Evolutionary conservation across 2,113 vertebrate species (phyloP), one percentile per base, ranked within the genome.

Genomic region (Calidris pygmaea): DNA sequence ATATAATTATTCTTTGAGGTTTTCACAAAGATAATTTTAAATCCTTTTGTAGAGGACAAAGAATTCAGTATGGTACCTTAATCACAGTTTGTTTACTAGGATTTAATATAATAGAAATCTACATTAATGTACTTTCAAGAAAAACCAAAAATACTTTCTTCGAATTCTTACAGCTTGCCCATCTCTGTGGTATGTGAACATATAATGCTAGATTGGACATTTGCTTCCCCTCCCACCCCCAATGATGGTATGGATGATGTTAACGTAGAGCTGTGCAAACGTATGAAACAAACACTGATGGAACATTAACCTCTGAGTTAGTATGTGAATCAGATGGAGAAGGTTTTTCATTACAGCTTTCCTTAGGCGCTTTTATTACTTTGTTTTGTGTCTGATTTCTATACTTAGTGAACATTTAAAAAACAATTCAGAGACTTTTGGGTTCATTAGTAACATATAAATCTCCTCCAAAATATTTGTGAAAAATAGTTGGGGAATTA

Each of bases 191-290:
- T 34, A 45, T 13, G 11, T 41, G 22, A 60, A 45, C 39, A 37
- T 23, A 23, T 24, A 50, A 29, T 21, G 34, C 9, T 22, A 45
- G 21, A 22, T 58, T 58, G 35, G 39, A 58, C 34, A 14, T 74
- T 65, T 81, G 6, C 12, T 37, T 24, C 11, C 3, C 3, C 2
- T 3, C 2, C 11, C 0, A 0, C 21, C 52, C 14, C 20, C 0
- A 1, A 3, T 0, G 2, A 45, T 62, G 9, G 7, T 50, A 19
- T 20, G 17, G 62, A 37, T 41, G 5, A 60, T 68, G 26, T 45
- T 58, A 59, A 67, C 7, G 26, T 47, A 70, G 47, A 50, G 47
- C 37, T 20, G 12, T 80, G 55, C 8, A 77, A 76, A 48, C 68
- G 45, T 66, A 47, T 39, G 41, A 88, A 77, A 62, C 22, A 50